Evolutionary conservation across 2,888 invertebrate genomes (phyloP), one percentile per base, ranked within the genome.

Genomic region (Fragum whitleyi): DNA sequence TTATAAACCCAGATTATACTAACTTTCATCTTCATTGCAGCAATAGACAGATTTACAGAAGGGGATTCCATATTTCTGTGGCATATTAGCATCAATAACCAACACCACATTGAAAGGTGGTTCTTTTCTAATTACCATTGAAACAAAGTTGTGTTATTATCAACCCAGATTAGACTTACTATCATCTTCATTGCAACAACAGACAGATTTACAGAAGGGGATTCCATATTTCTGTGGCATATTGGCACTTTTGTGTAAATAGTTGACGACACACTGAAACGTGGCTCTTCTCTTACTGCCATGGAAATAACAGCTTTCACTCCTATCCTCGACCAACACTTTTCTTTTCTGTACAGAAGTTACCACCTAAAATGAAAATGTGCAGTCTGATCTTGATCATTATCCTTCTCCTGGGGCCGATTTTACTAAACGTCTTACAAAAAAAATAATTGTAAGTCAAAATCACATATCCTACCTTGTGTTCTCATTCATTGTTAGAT

Each of bases 251-350:
- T 62, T 74, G 32, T 73, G 77, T 19, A 81, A 55, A 53, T 68
- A 47, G 42, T 81, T 81, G 7, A 77, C 55, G 9, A 81, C 69
- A 51, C 80, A 81, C 65, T 81, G 80, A 42, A 81, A 81, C 11
- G 39, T 42, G 23, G 62, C 73, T 32, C 69, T 73, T 61, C 77
- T 81, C 69, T 77, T 76, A 19, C 62, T 76, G 9, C 77, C 80
- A 28, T 77, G 77, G 51, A 74, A 81, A 29, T 74, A 81, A 36
- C 80, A 81, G n/a, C 77, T 76, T n/a, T 76, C 76, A 39, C 42
- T 61, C 73, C 73, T 74, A 14, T 81, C 76, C 5, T 69, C 77
- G 0, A 62, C 36, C 19, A 5, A 14, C 14, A 79, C 57, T 39
- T 42, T 67, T 21, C 32, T 42, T 6, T 57, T 57, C 57, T 28